Base-by-base conservation (phyloP, 2,888 invertebrate genomes). In the Endotricha flammealis region DNA sequence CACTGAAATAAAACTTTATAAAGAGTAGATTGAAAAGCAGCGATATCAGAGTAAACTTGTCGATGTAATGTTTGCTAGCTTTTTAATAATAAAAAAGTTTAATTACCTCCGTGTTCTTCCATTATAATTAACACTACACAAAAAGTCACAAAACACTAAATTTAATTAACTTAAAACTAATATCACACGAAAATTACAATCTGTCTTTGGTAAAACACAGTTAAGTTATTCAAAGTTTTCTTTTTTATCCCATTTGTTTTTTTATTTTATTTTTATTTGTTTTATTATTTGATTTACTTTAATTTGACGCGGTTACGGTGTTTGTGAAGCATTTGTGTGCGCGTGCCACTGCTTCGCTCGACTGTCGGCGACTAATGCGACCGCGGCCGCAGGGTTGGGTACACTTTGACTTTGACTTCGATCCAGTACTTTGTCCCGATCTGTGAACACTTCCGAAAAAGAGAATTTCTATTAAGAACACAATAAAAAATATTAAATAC, bases 101-200 rank as follows among this genome's bases (percentile, higher is more conserved):
- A 51, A 51, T 63, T 58, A 83, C 83, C 83, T 72, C 65, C 77
- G 50, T 79, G 70, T 46, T 82, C 83, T 48, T 80, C 83, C 83
- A 83, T 83, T 28, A 39, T 47, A 39, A 50, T 50, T 46, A 46
- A 47, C 22, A 42, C 44, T 7, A 56, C 54, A 57, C 57, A 50
- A 58, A 52, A 48, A 48, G 32, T 42, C 45, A 46, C 29, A 47
- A 52, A n/a, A 46, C 56, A 45, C 53, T 55, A 57, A 51, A 55
- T 46, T 39, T 46, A 56, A 44, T 51, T 58, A 68, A 70, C 75
- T 71, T 77, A 79, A 51, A 51, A 56, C 81, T 83, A 82, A 64
- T 82, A 83, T 83, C 83, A 83, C 83, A 80, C 79, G 44, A 52
- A 57, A 56, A 62, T 59, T 56, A 50, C 41, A 46, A 44, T 46